phyloP scores from a whole-genome alignment of 2,797 vertebrate genomes.

The Gypaetus barbatus region DNA sequence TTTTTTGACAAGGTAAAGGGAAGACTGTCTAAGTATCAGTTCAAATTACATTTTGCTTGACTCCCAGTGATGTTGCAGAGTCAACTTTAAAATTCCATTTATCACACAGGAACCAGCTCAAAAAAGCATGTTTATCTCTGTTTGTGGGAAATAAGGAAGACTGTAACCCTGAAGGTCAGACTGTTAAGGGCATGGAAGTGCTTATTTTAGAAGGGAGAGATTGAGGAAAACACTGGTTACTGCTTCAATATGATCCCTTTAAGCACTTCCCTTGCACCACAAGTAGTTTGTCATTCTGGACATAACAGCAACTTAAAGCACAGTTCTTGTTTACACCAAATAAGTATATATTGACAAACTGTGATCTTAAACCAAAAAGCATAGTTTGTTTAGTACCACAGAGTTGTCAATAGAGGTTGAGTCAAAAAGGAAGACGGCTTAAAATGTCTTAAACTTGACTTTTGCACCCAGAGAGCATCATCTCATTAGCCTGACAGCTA shows the following conservation, averaged over 20 bases:
- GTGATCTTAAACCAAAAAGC: background rate
- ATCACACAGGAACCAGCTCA: background rate
- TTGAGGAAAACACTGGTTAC: background rate
- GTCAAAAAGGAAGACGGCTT: background rate
- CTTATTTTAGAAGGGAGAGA: background rate
- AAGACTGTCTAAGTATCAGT: background rate
- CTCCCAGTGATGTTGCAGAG: background rate
- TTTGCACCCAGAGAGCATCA: background rate
- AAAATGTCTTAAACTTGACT: background rate
- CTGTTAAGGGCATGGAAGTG: background rate
- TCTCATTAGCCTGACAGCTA: background rate
- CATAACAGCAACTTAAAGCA: background rate
- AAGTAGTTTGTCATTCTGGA: background rate
- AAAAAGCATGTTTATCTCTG: background rate
- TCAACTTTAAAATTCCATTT: background rate
- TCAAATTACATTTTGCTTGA: background rate
- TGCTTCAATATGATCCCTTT: background rate
- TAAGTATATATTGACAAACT: background rate
- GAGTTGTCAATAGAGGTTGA: background rate
- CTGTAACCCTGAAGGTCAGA: background rate
- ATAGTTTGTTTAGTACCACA: background rate
- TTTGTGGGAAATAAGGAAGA: background rate
- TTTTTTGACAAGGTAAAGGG: background rate
- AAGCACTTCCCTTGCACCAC: background rate
- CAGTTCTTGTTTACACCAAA: background rate